Evolutionary conservation across 2,797 vertebrate species (phyloP).

Genomic region (Ciconia nigra): DNA sequence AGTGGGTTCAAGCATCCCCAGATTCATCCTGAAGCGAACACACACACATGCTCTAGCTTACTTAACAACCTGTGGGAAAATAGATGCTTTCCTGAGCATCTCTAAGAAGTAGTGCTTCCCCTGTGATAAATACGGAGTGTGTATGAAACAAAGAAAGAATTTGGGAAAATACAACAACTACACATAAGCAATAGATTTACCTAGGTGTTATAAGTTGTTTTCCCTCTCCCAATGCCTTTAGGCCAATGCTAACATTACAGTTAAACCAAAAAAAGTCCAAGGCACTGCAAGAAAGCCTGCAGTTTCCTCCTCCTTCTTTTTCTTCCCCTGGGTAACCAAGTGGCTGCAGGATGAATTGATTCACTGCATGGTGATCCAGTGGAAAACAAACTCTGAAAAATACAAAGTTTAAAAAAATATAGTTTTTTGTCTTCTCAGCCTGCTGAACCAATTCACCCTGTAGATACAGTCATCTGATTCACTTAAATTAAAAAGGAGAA

Average conservation of each 20-base stretch:
- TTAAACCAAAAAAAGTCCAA: neutral
- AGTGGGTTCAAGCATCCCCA: neutral
- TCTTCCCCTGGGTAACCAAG: neutral
- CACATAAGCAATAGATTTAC: neutral
- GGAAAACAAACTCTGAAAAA: neutral
- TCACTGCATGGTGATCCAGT: neutral
- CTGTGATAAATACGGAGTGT: neutral
- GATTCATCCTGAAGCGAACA: conserved; percentile 31
- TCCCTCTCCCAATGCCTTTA: neutral
- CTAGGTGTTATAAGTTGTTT: neutral
- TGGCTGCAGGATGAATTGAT: neutral
- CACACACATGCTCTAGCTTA: neutral
- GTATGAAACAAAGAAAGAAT: neutral
- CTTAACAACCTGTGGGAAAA: neutral
- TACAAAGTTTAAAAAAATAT: neutral
- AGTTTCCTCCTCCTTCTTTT: neutral
- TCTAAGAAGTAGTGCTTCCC: neutral
- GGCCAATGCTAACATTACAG: neutral
- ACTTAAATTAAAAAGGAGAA: neutral
- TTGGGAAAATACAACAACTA: neutral
- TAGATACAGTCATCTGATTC: neutral
- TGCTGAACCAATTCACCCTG: neutral
- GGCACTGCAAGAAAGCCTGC: neutral
- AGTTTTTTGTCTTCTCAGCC: neutral
- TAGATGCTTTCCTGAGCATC: neutral